Percentiles rank a stretch among this genome's conserved stretches.
Evolutionary conservation across 2,797 vertebrate species (phyloP).

Genomic region (Pseudotriccus pelzelni): DNA sequence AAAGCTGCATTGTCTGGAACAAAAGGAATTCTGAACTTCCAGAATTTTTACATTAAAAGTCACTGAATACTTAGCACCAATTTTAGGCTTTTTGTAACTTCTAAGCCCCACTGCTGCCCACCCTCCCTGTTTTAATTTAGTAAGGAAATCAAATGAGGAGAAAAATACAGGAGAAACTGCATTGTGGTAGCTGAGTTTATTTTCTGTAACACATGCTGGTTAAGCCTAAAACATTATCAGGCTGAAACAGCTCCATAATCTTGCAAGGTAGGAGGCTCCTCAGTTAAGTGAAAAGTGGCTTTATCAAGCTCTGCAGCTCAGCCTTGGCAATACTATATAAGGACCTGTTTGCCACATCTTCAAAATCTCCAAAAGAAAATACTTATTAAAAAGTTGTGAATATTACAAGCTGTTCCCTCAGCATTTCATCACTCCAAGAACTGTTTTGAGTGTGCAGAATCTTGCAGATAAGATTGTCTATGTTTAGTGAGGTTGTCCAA

Average conservation of each 20-base stretch:
- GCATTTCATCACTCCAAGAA: not conserved
- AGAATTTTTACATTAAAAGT: slow-evolving; percentile 43
- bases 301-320: slow-evolving; percentile 49
- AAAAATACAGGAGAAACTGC: not conserved
- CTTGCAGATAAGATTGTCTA: not conserved
- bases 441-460: not conserved
- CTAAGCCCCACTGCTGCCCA: not conserved
- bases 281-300: slow-evolving; percentile 24
- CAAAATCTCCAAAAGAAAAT: slow-evolving; percentile 44
- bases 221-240: slow-evolving; percentile 38
- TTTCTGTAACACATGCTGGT: not conserved
- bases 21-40: slow-evolving; percentile 53
- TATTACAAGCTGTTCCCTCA: slow-evolving; percentile 60
- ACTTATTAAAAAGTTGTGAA: slow-evolving; percentile 62
- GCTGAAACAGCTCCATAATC: slow-evolving; percentile 44
- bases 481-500: slow-evolving; percentile 6
- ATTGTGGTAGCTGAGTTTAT: not conserved
- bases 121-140: not conserved
- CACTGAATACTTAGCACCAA: not conserved
- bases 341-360: slow-evolving; percentile 41
- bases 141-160: not conserved
- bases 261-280: slow-evolving; percentile 54
- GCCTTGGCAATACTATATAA: slow-evolving; percentile 59
- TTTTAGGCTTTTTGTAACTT: slow-evolving; percentile 5
- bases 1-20: slow-evolving; percentile 53